Evolutionary conservation across 2,888 invertebrate genomes (phyloP), one percentile per base, ranked within the genome.

Genomic region (Cephus nigrinus): DNA sequence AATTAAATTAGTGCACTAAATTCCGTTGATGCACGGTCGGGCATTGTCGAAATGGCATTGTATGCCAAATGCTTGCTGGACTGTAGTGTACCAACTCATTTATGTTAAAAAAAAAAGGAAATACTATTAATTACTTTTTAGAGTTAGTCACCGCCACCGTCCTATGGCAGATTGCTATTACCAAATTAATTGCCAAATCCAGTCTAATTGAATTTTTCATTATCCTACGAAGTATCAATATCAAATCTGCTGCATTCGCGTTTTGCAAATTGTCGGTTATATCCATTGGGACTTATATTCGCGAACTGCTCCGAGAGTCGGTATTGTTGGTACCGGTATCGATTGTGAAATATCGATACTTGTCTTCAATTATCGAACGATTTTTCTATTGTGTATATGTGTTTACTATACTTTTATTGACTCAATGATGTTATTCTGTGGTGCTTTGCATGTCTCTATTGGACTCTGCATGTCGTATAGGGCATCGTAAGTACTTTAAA

Each of bases 381-480:
- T 74, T 74, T 74, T 74, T 74, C 74, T 34, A 88, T 84, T 85
- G 84, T 88, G 82, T 87, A 86, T 84, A 87, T 89, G 86, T 89
- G 84, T 86, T 87, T 87, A 88, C 80, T 85, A 78, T 81, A 87
- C 83, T 88, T 88, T 85, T 86, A 89, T 88, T 89, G 85, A 90
- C 86, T 89, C 85, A 88, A 89, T 88, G 86, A 88, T 90, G 87
- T 90, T 90, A 89, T 90, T 90, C 87, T 90, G 89, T 91, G 90
- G 89, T 90, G 90, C 90, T 91, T 90, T 90, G 90, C 90, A 91
- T 91, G 90, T 90, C 90, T 91, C 88, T 90, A 90, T 91, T 90
- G 90, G 90, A 91, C 86, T 90, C 90, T 90, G 90, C 90, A 90
- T 91, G 90, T 90, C 89, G 85, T 90, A 86, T 91, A 91, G 90